phyloP scores from a whole-genome alignment of 2,888 invertebrate species.

The Pogonocherus hispidulus region DNA sequence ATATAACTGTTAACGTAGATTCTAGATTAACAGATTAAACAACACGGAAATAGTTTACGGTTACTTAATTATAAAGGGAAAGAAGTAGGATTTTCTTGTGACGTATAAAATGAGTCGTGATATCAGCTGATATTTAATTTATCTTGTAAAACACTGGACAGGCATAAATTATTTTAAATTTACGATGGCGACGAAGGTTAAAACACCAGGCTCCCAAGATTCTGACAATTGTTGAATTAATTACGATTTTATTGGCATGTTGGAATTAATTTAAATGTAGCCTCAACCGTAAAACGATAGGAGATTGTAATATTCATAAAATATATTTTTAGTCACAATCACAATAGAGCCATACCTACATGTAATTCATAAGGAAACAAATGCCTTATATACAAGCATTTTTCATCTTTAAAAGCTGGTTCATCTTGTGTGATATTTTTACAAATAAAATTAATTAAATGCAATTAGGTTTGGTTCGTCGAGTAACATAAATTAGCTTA shows the following conservation, averaged over 20 bases:
- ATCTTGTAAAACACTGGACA: conserved; percentile 41
- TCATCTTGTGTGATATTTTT: conserved; percentile 31
- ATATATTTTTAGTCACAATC: not conserved
- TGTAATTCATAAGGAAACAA: not conserved
- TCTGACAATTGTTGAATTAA: conserved; percentile 18
- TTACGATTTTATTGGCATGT: not conserved
- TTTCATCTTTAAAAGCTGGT: not conserved
- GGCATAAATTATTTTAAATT: conserved; percentile 52
- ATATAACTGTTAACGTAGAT: conserved; percentile 17
- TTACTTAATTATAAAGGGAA: conserved; percentile 25
- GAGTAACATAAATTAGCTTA: conserved; percentile 23
- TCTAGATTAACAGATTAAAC: conserved; percentile 8
- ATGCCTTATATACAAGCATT: not conserved
- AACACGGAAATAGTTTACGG: conserved; percentile 10
- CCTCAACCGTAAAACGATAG: not conserved
- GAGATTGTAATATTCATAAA: too few relatives aligned
- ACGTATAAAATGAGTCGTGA: conserved; percentile 39
- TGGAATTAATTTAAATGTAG: conserved; percentile 1
- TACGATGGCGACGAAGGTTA: conserved; percentile 39
- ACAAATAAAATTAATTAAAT: conserved; percentile 29
- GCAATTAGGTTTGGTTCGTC: conserved; percentile 22
- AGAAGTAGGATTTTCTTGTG: conserved; percentile 19
- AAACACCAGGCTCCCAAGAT: conserved; percentile 19
- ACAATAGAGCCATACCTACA: not conserved
- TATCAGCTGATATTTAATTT: conserved; percentile 46